Conservation (phyloP, 2,888 invertebrate species). For the Asteroscopus sphinx region DNA sequence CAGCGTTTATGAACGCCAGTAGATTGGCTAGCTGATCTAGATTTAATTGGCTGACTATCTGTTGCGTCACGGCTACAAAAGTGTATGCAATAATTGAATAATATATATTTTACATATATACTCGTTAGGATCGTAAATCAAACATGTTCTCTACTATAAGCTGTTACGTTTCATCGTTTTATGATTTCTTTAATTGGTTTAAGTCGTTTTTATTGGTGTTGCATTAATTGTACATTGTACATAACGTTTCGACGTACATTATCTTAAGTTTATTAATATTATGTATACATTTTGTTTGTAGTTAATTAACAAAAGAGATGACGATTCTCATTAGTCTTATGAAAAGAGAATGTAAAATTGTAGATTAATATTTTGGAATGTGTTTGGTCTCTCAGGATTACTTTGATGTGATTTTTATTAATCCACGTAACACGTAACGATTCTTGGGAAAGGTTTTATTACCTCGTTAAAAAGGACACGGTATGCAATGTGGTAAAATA, state of each 20-base stretch:
- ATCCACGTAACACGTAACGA: conserved; percentile 1
- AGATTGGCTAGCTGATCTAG: conserved; percentile 51
- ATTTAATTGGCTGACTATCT: conserved; percentile 52
- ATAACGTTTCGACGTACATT: neutral
- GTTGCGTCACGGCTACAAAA: conserved; percentile 50
- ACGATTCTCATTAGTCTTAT: too few species aligned
- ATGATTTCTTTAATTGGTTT: conserved; percentile 50
- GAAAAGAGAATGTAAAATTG: too few species aligned
- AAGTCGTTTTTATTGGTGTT: conserved; percentile 38
- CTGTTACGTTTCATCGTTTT: conserved; percentile 44
- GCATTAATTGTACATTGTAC: conserved; percentile 22
- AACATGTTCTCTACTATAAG: conserved; percentile 40
- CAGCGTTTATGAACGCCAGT: conserved; percentile 50
- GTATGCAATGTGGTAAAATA: conserved; percentile 8
- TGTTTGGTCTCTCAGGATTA: neutral
- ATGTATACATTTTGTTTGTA: neutral
- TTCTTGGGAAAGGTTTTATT: conserved; percentile 37
- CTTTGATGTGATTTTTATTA: conserved; percentile 32
- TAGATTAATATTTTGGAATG: too few species aligned
- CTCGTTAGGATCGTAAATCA: conserved; percentile 38
- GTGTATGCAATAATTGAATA: conserved; percentile 50
- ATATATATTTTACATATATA: conserved; percentile 43
- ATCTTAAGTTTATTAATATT: neutral
- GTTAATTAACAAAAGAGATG: too few species aligned
- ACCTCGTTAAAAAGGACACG: conserved; percentile 16